Evolutionary conservation across 2,888 invertebrate genomes (phyloP).

Genomic region (Dryobota labecula): DNA sequence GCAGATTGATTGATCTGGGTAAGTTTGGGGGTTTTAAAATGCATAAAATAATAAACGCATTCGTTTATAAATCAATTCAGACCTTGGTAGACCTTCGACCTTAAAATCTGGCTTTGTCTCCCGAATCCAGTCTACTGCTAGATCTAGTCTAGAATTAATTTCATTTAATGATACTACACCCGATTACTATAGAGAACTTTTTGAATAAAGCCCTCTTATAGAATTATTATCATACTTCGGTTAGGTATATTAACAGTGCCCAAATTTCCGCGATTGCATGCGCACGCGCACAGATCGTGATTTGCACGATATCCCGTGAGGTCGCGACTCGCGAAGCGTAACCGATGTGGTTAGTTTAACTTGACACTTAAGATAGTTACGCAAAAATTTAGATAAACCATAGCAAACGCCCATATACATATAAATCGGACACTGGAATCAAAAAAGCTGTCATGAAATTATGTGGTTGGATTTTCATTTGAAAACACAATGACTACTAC

Average conservation of each 20-base stretch:
- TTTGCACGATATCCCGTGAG: slow-evolving; percentile 30
- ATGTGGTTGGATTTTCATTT: neutral
- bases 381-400: neutral
- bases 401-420: neutral
- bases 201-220: neutral
- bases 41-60: too few species aligned
- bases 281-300: slow-evolving; percentile 37
- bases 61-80: too few species aligned
- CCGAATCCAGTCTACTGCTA: neutral
- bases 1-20: too few species aligned
- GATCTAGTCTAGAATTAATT: neutral
- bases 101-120: neutral
- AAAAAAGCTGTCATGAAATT: neutral
- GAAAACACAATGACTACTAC: neutral
- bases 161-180: neutral
- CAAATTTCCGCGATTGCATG: slow-evolving; percentile 40
- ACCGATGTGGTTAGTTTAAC: slow-evolving; percentile 22
- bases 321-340: slow-evolving; percentile 10
- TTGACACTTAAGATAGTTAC: neutral
- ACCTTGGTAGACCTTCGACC: too few species aligned
- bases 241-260: slow-evolving; percentile 23
- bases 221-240: neutral
- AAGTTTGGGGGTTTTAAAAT: too few species aligned
- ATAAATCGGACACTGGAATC: neutral
- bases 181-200: neutral